phyloP scores from a whole-genome alignment of 30 jellyfish, hydroid and myxozoan genomes.

The Hydractinia echinata region DNA sequence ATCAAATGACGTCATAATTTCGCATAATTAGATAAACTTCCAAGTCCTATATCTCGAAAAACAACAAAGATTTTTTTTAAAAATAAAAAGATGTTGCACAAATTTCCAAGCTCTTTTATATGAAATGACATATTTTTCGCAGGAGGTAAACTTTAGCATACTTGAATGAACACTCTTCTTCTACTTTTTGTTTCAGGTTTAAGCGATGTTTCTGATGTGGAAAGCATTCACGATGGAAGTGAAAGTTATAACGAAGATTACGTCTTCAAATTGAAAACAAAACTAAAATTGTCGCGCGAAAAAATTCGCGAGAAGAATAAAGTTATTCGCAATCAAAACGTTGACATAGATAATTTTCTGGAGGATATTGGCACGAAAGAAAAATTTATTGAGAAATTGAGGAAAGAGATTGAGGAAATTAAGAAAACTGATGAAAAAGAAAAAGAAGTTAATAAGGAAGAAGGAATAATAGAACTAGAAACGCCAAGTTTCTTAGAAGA shows the following conservation, averaged over 20 bases:
- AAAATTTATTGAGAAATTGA: neutral
- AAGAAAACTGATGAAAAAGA: neutral
- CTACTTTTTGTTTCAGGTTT: neutral
- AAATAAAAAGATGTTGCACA: too few relatives aligned
- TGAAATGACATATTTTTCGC: too few relatives aligned
- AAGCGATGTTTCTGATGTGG: slow-evolving; percentile 35
- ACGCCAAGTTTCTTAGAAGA: slow-evolving; percentile 21
- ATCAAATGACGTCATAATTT: too few relatives aligned
- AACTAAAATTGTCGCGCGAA: slow-evolving; percentile 20
- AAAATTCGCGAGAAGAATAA: slow-evolving; percentile 25
- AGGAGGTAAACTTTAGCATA: too few relatives aligned
- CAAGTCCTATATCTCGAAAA: too few relatives aligned
- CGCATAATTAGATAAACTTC: too few relatives aligned
- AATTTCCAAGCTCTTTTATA: too few relatives aligned
- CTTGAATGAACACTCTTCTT: too few relatives aligned
- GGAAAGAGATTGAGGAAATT: neutral
- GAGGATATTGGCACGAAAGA: slow-evolving; percentile 23
- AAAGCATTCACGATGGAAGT: neutral
- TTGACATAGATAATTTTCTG: slow-evolving; percentile 25
- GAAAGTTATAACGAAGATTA: slow-evolving; percentile 9
- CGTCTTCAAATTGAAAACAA: slow-evolving; percentile 15
- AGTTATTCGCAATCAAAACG: slow-evolving; percentile 31
- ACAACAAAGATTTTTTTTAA: too few relatives aligned
- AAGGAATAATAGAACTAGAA: slow-evolving; percentile 19
- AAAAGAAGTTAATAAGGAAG: neutral